Base-by-base conservation (phyloP, 1,140 invertebrate genomes). In the Lordiphosa collinella region DNA sequence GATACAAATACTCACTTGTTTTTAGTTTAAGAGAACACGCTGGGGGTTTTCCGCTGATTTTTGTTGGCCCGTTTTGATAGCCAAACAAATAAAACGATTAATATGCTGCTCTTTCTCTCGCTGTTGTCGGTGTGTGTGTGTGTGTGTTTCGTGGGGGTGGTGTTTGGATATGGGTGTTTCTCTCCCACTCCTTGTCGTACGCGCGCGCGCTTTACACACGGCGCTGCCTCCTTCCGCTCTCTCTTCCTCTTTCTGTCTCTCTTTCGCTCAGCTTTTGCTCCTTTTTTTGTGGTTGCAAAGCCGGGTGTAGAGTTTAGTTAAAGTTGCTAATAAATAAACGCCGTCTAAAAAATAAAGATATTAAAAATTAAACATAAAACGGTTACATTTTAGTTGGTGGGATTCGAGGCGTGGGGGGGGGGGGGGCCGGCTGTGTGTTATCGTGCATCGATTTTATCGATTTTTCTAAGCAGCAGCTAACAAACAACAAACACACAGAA, bases 1-100 rank as follows among this genome's bases (percentile, higher is more conserved):
- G 47, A 53, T 78, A 47, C 7, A 55, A 72, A 72, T 82, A 82
- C 76, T 82, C 78, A 82, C 76, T 82, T 68, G 78, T 76, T 67
- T 76, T 68, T 32, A 12, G 34, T 71, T 62, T 44, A 62, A 62
- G 59, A 22, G 48, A 46, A 46, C 36, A 49, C 44, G 37, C 34
- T 32, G 14, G 49, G 16, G 36, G 18, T 22, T 9, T 35, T 52
- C 47, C 12, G 38, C 13, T n/a, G 40, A 40, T 41, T 53, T 54
- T 36, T 46, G 14, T 34, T 68, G 51, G 32, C 48, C 18, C 48
- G 31, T 50, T 51, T 54, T 62, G 61, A 48, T 29, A 36, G 34
- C 31, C 64, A 63, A 59, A 49, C 54, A 50, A 78, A 59, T 40
- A 58, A 22, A 25, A 36, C 4, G 53, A 60, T 84, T 68, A 40